Percentiles rank a stretch among this genome's conserved stretches.
These are phyloP conservation scores for Hozukius guyotensis DNA, from an alignment of 2,797 vertebrate species.

Conservation along the genomic window DNA sequence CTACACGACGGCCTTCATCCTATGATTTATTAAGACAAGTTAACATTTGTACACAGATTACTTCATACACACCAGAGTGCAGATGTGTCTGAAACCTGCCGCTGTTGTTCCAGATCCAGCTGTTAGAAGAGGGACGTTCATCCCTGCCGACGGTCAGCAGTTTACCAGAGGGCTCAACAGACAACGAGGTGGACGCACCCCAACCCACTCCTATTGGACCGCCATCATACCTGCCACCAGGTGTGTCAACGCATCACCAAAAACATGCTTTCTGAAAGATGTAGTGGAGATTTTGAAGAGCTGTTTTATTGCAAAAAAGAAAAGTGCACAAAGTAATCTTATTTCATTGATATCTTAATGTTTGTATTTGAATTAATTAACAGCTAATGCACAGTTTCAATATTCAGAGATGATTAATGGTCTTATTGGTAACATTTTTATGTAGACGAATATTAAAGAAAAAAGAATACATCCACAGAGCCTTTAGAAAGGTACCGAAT, in stretches of 20 bases:
- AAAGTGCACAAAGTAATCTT: background rate
- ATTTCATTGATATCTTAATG: background rate
- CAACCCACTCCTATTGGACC: constrained; percentile 63
- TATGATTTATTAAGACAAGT: background rate
- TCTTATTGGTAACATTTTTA: no score
- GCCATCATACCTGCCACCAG: constrained; percentile 56
- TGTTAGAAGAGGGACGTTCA: constrained; percentile 54
- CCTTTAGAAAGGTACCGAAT: no score
- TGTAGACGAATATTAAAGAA: no score
- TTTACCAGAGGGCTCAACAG: constrained; percentile 48
- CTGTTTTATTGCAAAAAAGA: background rate
- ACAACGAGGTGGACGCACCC: constrained; percentile 74
- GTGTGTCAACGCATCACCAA: constrained; percentile 31
- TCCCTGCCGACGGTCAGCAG: constrained; percentile 7
- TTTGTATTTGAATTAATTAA: background rate
- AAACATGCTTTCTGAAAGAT: background rate
- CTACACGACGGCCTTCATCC: background rate
- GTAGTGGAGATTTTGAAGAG: background rate
- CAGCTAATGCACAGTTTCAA: background rate
- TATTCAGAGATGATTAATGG: background rate
- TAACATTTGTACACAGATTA: background rate
- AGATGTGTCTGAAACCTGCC: constrained; percentile 20
- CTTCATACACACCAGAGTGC: background rate
- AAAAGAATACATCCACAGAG: no score
- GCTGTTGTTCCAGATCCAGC: constrained; percentile 66